Conservation (phyloP, 2,888 invertebrate species). For the Cerastis leucographa region DNA sequence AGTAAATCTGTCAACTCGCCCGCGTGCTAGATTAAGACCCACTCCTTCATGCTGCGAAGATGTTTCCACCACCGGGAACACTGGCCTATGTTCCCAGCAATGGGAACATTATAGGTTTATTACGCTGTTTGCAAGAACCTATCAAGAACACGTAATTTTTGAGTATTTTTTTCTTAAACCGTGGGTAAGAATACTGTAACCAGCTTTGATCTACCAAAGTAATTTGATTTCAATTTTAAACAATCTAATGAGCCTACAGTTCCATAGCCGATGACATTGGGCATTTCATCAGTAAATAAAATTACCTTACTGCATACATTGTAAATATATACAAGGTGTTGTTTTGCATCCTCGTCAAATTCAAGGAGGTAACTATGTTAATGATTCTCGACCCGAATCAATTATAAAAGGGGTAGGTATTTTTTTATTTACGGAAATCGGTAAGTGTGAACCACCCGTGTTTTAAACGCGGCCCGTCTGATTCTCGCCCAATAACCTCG, state of each 20-base stretch:
- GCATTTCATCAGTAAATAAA: not conserved
- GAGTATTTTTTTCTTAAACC: not conserved
- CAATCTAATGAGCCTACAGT: not conserved
- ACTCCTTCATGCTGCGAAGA: not conserved
- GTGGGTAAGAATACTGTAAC: not conserved
- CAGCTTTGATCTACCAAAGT: not conserved
- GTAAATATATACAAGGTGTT: no score
- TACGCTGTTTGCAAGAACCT: not conserved
- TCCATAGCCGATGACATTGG: not conserved
- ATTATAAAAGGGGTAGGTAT: no score
- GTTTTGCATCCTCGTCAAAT: no score
- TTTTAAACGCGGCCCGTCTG: no score
- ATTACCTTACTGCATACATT: not conserved
- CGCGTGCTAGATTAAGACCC: not conserved
- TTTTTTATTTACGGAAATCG: no score
- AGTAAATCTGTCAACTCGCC: not conserved
- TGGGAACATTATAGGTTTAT: not conserved
- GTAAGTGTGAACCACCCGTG: no score
- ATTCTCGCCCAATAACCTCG: no score
- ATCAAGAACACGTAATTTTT: no score
- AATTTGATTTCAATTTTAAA: conserved; percentile 3
- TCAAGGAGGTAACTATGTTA: no score
- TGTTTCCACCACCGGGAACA: no score
- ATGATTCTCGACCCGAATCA: no score
- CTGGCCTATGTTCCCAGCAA: not conserved